phyloP scores from a whole-genome alignment of 2,797 vertebrate species.

The Gymnopithys bicolor region DNA sequence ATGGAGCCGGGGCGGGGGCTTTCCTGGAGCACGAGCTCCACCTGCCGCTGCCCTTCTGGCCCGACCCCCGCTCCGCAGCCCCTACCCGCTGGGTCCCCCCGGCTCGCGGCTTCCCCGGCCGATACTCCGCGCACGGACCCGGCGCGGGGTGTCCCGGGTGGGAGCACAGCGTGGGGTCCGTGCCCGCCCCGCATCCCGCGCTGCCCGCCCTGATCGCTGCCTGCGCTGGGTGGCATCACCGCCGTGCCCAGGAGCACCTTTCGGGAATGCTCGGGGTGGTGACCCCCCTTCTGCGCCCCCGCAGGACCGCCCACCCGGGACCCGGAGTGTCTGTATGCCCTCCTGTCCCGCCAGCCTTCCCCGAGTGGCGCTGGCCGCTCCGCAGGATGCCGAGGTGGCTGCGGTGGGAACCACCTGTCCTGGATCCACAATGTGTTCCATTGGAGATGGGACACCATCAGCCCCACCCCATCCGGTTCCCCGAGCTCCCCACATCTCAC shows the following conservation, averaged over 20 bases:
- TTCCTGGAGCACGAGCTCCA: constrained; percentile 48
- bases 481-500: neutral
- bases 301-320: neutral
- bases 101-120: neutral
- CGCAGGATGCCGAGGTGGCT: neutral
- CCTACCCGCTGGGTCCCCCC: neutral
- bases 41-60: constrained; percentile 1
- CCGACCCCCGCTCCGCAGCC: neutral
- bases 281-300: neutral
- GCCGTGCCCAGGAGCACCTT: neutral
- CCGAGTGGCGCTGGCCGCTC: neutral
- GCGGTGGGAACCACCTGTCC: accelerated
- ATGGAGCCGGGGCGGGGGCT: neutral
- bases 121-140: neutral
- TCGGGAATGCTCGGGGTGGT: too few relatives aligned
- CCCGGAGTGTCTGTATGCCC: accelerated
- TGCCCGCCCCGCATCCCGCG: neutral
- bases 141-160: neutral
- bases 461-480: accelerated
- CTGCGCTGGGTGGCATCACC: neutral
- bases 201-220: neutral
- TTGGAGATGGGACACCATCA: neutral
- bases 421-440: neutral
- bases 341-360: accelerated
- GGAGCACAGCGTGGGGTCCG: neutral